These are phyloP conservation scores for Nerophis lumbriciformis DNA, from an alignment of 2,113 vertebrate genomes.

Conservation along the genomic window DNA sequence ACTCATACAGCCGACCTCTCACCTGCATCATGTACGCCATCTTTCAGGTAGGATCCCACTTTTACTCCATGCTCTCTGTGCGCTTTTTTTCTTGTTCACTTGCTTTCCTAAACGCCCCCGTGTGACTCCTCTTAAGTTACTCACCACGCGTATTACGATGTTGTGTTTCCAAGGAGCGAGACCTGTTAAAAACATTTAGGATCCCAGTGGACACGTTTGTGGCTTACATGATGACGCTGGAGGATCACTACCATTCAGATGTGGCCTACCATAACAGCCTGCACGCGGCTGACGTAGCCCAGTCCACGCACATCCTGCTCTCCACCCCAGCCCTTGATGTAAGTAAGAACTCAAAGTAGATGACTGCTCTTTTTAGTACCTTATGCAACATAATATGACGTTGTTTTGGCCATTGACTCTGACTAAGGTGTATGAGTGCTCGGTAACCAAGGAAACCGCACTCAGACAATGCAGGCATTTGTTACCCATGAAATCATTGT, in stretches of 20 bases:
- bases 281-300: conserved; percentile 93
- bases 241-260: conserved; percentile 95
- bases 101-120: background rate
- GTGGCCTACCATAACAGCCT: conserved; percentile 98
- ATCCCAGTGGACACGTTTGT: conserved; percentile 91
- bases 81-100: background rate
- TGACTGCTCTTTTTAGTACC: background rate
- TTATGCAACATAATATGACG: background rate
- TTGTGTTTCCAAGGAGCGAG: conserved; percentile 78
- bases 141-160: background rate
- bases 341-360: conserved; percentile 51
- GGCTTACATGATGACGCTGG: conserved; percentile 96
- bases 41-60: conserved; percentile 79
- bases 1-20: conserved; percentile 86
- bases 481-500: background rate
- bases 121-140: background rate
- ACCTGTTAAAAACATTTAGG: conserved; percentile 93
- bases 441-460: conserved; percentile 19
- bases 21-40: conserved; percentile 99
- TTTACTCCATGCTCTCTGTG: background rate
- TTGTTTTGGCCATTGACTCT: background rate
- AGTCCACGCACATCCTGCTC: conserved; percentile 95
- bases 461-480: background rate
- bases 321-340: conserved; percentile 95
- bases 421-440: background rate